These are phyloP conservation scores for Heterotis niloticus DNA, from an alignment of 2,113 vertebrate species.

Conservation along the genomic window DNA sequence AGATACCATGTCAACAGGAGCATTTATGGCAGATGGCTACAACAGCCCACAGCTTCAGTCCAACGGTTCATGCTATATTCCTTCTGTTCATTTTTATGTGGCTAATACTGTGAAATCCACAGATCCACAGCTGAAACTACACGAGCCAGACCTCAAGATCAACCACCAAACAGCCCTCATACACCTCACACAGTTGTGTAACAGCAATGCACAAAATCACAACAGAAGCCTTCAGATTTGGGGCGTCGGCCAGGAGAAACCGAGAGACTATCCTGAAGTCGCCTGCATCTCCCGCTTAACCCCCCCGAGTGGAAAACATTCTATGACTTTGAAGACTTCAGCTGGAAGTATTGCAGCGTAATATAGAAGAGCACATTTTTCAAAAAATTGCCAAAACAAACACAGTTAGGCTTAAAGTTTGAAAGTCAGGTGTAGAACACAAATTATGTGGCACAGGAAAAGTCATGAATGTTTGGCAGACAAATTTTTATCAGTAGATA, in stretches of 20 bases:
- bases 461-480: slow-evolving; percentile 7
- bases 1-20: neutral
- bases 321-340: neutral
- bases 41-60: neutral
- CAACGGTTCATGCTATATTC: neutral
- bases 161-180: neutral
- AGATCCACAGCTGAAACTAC: neutral
- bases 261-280: slow-evolving; percentile 1
- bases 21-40: neutral
- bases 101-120: neutral
- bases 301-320: neutral
- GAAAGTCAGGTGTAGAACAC: neutral
- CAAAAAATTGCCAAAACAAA: neutral
- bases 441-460: neutral
- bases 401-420: neutral
- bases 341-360: neutral
- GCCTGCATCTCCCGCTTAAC: neutral
- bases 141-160: neutral
- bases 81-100: no score
- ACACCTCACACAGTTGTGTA: neutral
- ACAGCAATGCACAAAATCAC: neutral
- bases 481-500: no score
- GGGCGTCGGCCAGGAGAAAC: neutral
- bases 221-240: neutral
- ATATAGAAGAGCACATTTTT: neutral